Evolutionary conservation across 2,113 vertebrate genomes (phyloP), one percentile per base, ranked within the genome.

Genomic region (Caloenas nicobarica): DNA sequence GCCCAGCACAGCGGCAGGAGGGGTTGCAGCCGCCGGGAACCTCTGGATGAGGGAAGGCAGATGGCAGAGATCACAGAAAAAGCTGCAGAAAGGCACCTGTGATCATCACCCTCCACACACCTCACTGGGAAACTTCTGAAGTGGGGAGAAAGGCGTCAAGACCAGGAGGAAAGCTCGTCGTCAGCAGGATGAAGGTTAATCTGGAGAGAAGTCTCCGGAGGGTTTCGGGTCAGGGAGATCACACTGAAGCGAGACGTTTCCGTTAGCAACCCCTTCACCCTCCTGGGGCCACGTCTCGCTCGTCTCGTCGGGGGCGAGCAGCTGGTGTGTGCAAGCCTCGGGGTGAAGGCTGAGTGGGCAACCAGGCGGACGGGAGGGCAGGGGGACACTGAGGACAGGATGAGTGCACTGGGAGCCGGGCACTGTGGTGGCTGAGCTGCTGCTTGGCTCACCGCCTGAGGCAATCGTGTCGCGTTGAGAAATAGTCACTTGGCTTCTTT

Each of bases 391-490:
- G 70, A 56, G 34, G 31, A 23, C 57, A 18, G 61, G 81, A 29
- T 18, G 33, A 12, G 57, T 2, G 66, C 2, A 1, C 58, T 33
- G 38, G 26, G 64, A 68, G 33, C 25, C 15, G 48, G 19, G 54
- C 58, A 23, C 13, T 26, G 56, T 2, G 0, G 13, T 0, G 11
- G 33, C 38, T 4, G 6, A 86, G 40, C 42, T 51, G 73, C 28
- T 46, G n/a, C 42, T 54, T 42, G 78, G 31, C 48, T 36, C 2
- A 0, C 44, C 33, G 48, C 36, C 48, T 26, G 19, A 7, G 22
- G 11, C 3, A 0, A 33, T 66, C 0, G 0, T 2, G 3, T 0
- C 7, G 34, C 3, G 12, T 1, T 73, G 14, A 69, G 80, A 51
- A 76, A 40, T 3, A 17, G 26, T 48, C 83, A 36, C 22, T 53